A percentile compares a stretch with the other conserved stretches of the same genome.
Evolutionary conservation across 2,888 invertebrate species (phyloP).

Genomic region (Strigamia maritima): DNA sequence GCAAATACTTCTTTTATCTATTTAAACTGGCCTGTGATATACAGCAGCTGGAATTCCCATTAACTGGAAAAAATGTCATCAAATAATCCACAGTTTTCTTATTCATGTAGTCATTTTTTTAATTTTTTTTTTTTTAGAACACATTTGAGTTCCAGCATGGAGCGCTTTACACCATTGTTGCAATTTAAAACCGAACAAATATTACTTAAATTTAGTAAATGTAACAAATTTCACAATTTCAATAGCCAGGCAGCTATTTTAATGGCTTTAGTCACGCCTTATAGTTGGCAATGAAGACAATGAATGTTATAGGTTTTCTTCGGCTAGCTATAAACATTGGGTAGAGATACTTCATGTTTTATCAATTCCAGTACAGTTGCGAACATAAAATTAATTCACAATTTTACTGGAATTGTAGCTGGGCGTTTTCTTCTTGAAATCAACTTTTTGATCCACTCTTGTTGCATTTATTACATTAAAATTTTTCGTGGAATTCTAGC

Average conservation of each 20-base stretch:
- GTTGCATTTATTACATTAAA: constrained; percentile 18
- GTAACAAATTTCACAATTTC: not conserved
- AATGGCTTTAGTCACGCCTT: constrained; percentile 12
- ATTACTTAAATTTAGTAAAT: not conserved
- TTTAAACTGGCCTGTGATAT: constrained; percentile 27
- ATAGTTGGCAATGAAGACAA: not conserved
- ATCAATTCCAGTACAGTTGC: no score
- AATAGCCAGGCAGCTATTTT: constrained; percentile 5
- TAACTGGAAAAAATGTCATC: not conserved
- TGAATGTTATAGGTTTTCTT: constrained; percentile 1
- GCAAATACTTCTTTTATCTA: constrained; percentile 25
- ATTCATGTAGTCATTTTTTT: not conserved
- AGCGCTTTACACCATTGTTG: not conserved
- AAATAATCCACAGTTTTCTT: not conserved
- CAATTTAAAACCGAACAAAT: not conserved
- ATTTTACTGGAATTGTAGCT: no score
- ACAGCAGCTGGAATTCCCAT: constrained; percentile 18
- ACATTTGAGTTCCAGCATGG: not conserved
- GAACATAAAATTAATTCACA: no score
- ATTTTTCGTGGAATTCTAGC: not conserved
- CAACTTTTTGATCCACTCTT: constrained; percentile 5
- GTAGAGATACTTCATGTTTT: no score
- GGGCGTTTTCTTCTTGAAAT: not conserved
- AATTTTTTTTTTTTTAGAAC: not conserved
- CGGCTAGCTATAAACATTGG: no score